Evolutionary conservation across 2,888 invertebrate genomes (phyloP).

Genomic region (Subacronicta megacephala): DNA sequence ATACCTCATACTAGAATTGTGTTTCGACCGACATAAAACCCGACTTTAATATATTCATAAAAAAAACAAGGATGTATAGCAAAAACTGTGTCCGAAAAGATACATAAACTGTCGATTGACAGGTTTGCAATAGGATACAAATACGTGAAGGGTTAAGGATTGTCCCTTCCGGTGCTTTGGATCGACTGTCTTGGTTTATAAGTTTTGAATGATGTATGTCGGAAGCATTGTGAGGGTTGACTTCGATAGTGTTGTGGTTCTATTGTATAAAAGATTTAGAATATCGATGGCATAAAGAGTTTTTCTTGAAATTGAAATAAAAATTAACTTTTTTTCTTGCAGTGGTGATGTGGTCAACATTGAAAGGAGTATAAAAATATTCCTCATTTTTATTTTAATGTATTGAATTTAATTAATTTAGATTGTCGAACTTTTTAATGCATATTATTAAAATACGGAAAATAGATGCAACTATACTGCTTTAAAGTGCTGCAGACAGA

Average conservation of each 20-base stretch:
- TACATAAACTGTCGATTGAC: conserved; percentile 28
- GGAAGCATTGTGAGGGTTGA: conserved; percentile 46
- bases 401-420: too few species aligned
- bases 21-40: not conserved
- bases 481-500: too few species aligned
- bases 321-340: not conserved
- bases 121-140: conserved; percentile 34
- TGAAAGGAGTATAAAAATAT: too few species aligned
- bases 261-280: conserved; percentile 13
- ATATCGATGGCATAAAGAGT: conserved; percentile 16
- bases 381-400: too few species aligned
- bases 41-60: conserved; percentile 12
- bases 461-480: too few species aligned
- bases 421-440: too few species aligned
- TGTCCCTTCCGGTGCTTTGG: conserved; percentile 51
- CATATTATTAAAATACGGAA: too few species aligned
- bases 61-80: conserved; percentile 17
- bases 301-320: not conserved
- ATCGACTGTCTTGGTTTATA: conserved; percentile 35
- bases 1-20: not conserved
- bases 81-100: conserved; percentile 24
- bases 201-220: conserved; percentile 28
- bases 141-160: conserved; percentile 47
- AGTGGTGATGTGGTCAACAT: not conserved
- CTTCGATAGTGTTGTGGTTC: conserved; percentile 19